Percentiles rank a stretch among this genome's conserved stretches.
These are phyloP conservation scores for Palythoa heliodiscus DNA, from an alignment of 92 coral and sea anemone genomes.

Conservation along the genomic window DNA sequence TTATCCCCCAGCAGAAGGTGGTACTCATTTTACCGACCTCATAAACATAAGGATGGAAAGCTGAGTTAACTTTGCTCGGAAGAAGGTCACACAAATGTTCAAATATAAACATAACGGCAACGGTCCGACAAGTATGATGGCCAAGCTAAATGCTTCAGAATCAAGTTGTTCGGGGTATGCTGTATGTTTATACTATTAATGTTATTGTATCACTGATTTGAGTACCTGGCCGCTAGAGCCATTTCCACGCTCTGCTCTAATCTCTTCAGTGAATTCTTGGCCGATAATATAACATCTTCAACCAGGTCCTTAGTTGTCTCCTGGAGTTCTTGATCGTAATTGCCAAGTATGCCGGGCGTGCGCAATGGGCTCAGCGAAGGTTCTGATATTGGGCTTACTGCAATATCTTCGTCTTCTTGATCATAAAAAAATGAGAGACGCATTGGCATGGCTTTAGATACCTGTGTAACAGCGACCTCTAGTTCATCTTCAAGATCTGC, in stretches of 20 bases:
- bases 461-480: constrained; percentile 2
- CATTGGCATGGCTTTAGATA: constrained; percentile 34
- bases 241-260: constrained; percentile 24
- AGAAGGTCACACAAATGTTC: no score
- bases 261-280: constrained; percentile 57
- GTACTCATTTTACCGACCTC: no score
- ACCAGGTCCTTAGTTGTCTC: constrained; percentile 60
- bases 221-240: constrained; percentile 33
- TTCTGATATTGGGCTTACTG: constrained; percentile 13
- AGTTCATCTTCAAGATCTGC: constrained; percentile 43
- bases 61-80: no score
- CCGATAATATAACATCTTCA: constrained; percentile 50
- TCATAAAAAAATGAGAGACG: constrained; percentile 30
- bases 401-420: constrained; percentile 15
- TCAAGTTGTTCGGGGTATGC: no score
- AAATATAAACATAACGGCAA: no score
- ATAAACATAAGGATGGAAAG: no score
- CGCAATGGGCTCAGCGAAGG: constrained; percentile 25
- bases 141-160: no score
- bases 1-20: no score
- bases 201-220: background rate
- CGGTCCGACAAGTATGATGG: no score
- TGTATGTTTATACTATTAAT: no score
- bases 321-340: constrained; percentile 41
- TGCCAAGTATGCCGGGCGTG: constrained; percentile 8